Conservation (phyloP, 2,888 invertebrate genomes). For the Andrena trimmerana region DNA sequence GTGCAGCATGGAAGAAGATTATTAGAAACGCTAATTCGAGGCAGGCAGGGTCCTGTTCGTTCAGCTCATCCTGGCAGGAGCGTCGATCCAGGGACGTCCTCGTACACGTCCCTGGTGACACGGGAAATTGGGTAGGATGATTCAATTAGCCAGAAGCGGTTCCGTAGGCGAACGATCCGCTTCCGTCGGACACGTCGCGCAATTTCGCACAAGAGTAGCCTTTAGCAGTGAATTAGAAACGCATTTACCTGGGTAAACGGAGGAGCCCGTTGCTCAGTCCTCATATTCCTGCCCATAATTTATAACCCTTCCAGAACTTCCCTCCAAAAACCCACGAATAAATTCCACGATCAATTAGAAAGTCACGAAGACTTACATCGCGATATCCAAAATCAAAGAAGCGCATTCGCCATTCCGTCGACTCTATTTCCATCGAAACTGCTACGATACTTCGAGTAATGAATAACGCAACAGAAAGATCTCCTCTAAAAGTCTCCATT, state of each 20-base stretch:
- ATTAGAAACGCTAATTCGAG: conserved; percentile 30
- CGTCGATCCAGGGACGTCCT: conserved; percentile 27
- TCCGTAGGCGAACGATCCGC: conserved; percentile 60
- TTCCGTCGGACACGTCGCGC: conserved; percentile 56
- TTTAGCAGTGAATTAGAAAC: conserved; percentile 56
- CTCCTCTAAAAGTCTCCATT: conserved; percentile 10
- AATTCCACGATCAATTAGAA: neutral
- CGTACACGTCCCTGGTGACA: conserved; percentile 53
- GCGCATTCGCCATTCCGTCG: neutral
- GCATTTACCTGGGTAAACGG: conserved; percentile 38
- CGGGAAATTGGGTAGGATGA: conserved; percentile 71
- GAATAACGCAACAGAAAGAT: conserved; percentile 16
- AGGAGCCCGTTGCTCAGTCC: neutral
- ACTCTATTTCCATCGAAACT: conserved; percentile 2
- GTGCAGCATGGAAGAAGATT: neutral
- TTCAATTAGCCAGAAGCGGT: conserved; percentile 68
- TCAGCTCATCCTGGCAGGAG: neutral
- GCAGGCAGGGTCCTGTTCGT: neutral
- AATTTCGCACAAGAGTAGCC: conserved; percentile 59
- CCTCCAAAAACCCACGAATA: neutral
- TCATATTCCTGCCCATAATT: neutral
- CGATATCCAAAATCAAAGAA: neutral
- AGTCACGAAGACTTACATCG: neutral
- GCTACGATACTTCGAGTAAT: neutral
- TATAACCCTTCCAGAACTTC: neutral